Evolutionary conservation across 2,888 invertebrate genomes (phyloP).

Genomic region (Falcaria lacertinaria): DNA sequence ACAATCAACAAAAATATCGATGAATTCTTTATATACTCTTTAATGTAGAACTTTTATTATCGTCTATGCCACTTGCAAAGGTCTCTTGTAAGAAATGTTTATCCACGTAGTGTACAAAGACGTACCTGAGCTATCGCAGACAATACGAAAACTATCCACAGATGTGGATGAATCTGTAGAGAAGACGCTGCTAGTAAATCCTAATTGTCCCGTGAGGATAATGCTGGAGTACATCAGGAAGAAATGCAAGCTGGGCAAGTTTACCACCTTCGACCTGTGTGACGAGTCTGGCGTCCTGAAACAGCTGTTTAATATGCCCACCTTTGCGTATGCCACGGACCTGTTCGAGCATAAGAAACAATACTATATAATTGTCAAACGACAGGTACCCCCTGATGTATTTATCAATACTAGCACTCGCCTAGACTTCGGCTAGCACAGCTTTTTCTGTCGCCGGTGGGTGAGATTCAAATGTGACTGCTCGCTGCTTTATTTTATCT

Average conservation of each 20-base stretch:
- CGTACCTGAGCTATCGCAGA: constrained; percentile 46
- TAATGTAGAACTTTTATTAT: too few relatives aligned
- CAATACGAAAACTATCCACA: constrained; percentile 19
- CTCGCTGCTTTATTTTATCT: too few relatives aligned
- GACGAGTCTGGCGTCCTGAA: constrained; percentile 46
- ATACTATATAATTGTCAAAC: constrained; percentile 59
- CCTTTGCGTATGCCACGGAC: constrained; percentile 48
- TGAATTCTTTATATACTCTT: too few relatives aligned
- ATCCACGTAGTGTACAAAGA: constrained; percentile 57
- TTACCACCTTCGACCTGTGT: constrained; percentile 57
- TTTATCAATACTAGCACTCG: too few relatives aligned
- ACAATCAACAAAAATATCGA: too few relatives aligned
- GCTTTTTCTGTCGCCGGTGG: too few relatives aligned
- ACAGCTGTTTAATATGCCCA: constrained; percentile 46
- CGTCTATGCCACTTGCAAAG: too few relatives aligned
- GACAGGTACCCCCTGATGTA: too few relatives aligned
- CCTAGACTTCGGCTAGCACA: neutral
- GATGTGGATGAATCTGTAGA: constrained; percentile 45
- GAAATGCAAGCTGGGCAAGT: constrained; percentile 51
- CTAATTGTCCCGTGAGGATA: constrained; percentile 54
- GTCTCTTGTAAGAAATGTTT: constrained; percentile 38
- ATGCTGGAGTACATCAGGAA: constrained; percentile 68
- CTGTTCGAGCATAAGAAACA: constrained; percentile 53
- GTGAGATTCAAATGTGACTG: too few relatives aligned
- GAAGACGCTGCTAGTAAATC: constrained; percentile 58